phyloP scores from a whole-genome alignment of 2,888 invertebrate species.

The Leucophenga montana region DNA sequence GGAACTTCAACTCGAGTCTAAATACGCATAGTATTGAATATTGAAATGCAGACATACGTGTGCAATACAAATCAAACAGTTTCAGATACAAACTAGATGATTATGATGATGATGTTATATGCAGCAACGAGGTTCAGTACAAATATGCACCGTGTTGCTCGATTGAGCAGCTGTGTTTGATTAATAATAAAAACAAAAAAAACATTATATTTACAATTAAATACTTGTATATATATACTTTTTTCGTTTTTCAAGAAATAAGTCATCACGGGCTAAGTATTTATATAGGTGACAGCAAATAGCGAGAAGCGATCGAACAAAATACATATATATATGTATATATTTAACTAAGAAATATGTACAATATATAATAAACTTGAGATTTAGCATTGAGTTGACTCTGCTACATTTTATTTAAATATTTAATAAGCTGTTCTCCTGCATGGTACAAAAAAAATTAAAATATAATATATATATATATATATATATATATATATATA shows the following conservation, averaged over 20 bases:
- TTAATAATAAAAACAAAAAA: conserved; percentile 40
- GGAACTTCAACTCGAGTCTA: neutral
- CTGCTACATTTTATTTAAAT: conserved; percentile 44
- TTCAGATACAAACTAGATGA: neutral
- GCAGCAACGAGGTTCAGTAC: neutral
- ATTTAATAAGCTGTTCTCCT: neutral
- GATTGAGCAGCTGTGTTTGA: conserved; percentile 51
- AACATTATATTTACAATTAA: conserved; percentile 3
- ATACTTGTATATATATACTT: too few species aligned
- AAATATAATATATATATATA: conserved; percentile 1
- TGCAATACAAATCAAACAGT: conserved; percentile 8
- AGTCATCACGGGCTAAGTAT: neutral
- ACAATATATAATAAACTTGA: conserved; percentile 45
- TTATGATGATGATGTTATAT: neutral
- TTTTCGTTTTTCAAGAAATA: neutral
- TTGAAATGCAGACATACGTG: too few species aligned
- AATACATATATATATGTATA: conserved; percentile 3
- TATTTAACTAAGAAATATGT: too few species aligned
- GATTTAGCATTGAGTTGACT: conserved; percentile 55
- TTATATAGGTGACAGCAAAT: conserved; percentile 7
- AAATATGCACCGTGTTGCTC: neutral
- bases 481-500: too few species aligned
- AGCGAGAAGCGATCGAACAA: neutral
- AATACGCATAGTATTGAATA: too few species aligned
- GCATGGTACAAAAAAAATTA: neutral